Conservation (phyloP, 2,888 invertebrate genomes). For the Ornithoptera alexandrae region DNA sequence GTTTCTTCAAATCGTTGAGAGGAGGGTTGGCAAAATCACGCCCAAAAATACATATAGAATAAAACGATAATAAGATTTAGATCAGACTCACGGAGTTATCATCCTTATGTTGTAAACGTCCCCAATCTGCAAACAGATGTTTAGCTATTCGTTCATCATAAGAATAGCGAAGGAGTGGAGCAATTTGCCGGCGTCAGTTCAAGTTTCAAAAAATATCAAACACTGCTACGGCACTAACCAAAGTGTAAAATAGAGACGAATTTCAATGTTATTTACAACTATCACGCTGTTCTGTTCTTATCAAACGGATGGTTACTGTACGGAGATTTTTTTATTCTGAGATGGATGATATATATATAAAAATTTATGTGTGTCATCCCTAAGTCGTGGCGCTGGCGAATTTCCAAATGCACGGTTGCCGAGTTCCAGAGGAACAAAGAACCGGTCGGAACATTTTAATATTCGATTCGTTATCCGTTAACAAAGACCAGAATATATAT, state of each 20-base stretch:
- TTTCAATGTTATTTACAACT: no score
- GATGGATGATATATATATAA: no score
- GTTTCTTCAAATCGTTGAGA: conserved; percentile 20
- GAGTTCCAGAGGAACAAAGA: conserved; percentile 55
- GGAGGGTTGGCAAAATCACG: conserved; percentile 10
- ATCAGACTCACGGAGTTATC: neutral
- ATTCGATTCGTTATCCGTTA: conserved; percentile 31
- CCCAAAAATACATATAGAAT: neutral
- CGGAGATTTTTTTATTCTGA: no score
- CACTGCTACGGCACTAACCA: no score
- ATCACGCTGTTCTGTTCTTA: no score
- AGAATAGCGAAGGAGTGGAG: no score
- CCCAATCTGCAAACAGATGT: no score
- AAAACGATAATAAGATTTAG: neutral
- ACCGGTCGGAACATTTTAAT: conserved; percentile 38
- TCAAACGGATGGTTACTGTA: neutral
- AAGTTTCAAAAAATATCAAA: no score
- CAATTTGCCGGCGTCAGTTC: no score
- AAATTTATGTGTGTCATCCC: conserved; percentile 9
- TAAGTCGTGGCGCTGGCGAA: conserved; percentile 39
- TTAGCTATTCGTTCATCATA: no score
- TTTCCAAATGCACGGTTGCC: conserved; percentile 51
- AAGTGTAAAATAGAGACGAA: no score
- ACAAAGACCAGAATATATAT: conserved; percentile 22
- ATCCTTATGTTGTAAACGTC: no score